These are phyloP conservation scores for Anguilla pacifica DNA, from an alignment of 2,797 vertebrate species.

Conservation along the genomic window DNA sequence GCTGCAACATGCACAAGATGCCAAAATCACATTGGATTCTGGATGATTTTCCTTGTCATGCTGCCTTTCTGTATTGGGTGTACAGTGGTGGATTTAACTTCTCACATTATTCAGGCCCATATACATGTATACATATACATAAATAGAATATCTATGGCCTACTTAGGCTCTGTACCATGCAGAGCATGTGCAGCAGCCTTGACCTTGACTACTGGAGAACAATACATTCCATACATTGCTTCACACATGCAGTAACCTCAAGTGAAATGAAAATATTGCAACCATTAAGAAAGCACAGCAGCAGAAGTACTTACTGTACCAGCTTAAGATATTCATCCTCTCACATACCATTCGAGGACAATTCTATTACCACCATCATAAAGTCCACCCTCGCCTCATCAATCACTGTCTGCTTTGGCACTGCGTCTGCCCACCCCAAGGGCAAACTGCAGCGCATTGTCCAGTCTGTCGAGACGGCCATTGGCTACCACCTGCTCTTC, in stretches of 20 bases:
- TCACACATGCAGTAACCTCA: not conserved
- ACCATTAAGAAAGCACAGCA: not conserved
- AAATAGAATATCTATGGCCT: not conserved
- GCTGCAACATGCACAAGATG: not conserved
- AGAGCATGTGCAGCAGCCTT: not conserved
- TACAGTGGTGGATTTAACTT: no score
- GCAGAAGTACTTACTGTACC: not conserved
- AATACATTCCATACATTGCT: not conserved
- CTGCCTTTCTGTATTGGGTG: no score
- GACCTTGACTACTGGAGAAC: not conserved
- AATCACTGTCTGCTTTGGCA: not conserved
- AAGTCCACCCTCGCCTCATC: not conserved
- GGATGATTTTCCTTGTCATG: no score
- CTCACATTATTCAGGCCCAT: no score
- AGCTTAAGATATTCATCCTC: not conserved
- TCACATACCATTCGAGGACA: not conserved
- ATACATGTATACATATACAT: no score
- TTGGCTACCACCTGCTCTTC: not conserved
- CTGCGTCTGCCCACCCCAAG: not conserved
- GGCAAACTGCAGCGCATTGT: not conserved
- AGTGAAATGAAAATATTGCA: not conserved
- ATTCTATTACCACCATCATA: not conserved
- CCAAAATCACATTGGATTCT: no score
- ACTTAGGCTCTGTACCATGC: not conserved
- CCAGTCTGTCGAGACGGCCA: not conserved